phyloP scores from a whole-genome alignment of 2,113 vertebrate species.

The Solea senegalensis region DNA sequence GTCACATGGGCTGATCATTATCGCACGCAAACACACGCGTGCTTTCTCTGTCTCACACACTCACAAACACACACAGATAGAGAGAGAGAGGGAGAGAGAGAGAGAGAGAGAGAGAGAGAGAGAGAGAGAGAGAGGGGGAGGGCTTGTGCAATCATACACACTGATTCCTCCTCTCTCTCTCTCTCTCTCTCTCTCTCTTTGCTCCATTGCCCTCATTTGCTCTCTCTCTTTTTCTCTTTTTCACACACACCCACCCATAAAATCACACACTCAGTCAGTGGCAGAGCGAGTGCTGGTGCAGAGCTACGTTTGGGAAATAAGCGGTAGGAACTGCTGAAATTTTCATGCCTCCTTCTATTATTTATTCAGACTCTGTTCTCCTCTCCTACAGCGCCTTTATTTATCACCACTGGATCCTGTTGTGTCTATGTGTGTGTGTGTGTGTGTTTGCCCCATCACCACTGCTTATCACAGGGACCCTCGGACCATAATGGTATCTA shows the following conservation, averaged over 20 bases:
- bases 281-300: constrained; percentile 27
- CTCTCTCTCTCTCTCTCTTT: constrained; percentile 17
- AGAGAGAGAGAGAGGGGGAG: no score
- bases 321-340: constrained; percentile 62
- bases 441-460: constrained; percentile 27
- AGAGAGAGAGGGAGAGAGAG: no score
- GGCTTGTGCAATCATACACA: constrained; percentile 55
- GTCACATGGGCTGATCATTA: constrained; percentile 75
- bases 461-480: constrained; percentile 43
- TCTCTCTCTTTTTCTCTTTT: constrained; percentile 14
- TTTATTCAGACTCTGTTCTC: constrained; percentile 32
- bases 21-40: constrained; percentile 46
- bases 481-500: constrained; percentile 70
- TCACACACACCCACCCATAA: constrained; percentile 22
- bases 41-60: constrained; percentile 30
- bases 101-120: no score
- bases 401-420: constrained; percentile 5
- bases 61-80: constrained; percentile 7
- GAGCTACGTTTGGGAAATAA: constrained; percentile 9
- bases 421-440: constrained; percentile 13
- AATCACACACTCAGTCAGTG: constrained; percentile 41
- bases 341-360: constrained; percentile 71
- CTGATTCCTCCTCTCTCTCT: constrained; percentile 45
- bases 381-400: not conserved
- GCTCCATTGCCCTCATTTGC: constrained; percentile 11